These are phyloP conservation scores for Rhinolophus sinicus DNA, from an alignment of 2,113 vertebrate genomes.

Conservation along the genomic window DNA sequence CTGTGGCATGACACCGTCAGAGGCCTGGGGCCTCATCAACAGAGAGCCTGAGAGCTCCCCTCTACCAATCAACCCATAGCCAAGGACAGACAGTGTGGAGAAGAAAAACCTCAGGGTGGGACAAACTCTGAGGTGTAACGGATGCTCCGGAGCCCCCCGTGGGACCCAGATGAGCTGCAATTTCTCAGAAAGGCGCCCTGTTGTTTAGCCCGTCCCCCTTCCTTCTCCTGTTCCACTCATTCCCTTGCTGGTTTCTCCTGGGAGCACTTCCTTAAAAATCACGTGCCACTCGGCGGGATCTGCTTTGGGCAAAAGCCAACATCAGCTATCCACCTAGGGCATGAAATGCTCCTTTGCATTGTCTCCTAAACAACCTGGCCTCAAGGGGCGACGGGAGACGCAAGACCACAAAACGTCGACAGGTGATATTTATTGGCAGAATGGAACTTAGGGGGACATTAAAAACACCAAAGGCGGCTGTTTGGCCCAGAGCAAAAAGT, in stretches of 20 bases:
- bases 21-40: not conserved
- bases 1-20: not conserved
- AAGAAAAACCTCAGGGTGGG: not conserved
- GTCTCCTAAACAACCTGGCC: not conserved
- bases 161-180: not conserved
- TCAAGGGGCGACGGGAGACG: not conserved
- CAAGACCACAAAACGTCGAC: not conserved
- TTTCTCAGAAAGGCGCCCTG: not conserved
- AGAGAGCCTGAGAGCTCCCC: not conserved
- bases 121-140: not conserved
- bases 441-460: not conserved
- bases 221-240: not conserved
- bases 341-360: fast-evolving
- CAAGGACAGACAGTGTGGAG: not conserved
- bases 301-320: not conserved
- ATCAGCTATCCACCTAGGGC: not conserved
- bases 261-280: not conserved
- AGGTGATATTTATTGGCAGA: constrained; percentile 51
- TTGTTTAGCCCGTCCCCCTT: not conserved
- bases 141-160: fast-evolving
- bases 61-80: not conserved
- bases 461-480: not conserved
- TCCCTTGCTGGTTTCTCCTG: not conserved
- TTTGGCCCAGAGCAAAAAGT: not conserved
- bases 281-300: fast-evolving